phyloP scores from a whole-genome alignment of 2,797 vertebrate species.

The Enteromius treurensis region DNA sequence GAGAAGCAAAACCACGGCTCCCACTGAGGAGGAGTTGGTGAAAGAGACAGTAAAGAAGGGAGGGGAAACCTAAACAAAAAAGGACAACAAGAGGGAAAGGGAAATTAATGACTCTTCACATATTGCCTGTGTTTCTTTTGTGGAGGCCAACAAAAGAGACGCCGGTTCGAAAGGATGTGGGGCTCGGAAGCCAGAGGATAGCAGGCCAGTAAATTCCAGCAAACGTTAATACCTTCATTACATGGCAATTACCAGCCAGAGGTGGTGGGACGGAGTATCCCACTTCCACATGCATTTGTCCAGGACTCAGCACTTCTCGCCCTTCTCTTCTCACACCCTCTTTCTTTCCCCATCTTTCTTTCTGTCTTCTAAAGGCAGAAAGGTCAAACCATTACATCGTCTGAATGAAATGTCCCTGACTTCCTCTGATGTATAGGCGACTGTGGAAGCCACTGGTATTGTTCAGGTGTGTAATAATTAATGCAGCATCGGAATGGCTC shows the following conservation, averaged over 20 bases:
- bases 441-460: conserved; percentile 61
- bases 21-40: conserved; percentile 39
- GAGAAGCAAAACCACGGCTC: background rate
- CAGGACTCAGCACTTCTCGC: conserved; percentile 72
- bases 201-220: conserved; percentile 83
- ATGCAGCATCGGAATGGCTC: conserved; percentile 49
- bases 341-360: conserved; percentile 38
- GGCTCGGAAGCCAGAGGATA: conserved; percentile 59
- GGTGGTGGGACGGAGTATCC: conserved; percentile 75
- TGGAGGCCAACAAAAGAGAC: conserved; percentile 74
- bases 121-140: conserved; percentile 82
- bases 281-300: conserved; percentile 72
- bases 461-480: conserved; percentile 56
- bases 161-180: conserved; percentile 48
- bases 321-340: conserved; percentile 39
- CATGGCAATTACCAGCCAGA: conserved; percentile 79
- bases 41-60: background rate
- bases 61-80: conserved; percentile 51
- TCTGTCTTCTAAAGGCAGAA: conserved; percentile 56
- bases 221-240: conserved; percentile 87
- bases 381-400: conserved; percentile 73
- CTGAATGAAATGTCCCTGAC: conserved; percentile 64
- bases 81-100: conserved; percentile 74
- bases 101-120: conserved; percentile 84
- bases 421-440: conserved; percentile 63